phyloP scores from a whole-genome alignment of 2,888 invertebrate species.

The Leptinotarsa rubiginosa region DNA sequence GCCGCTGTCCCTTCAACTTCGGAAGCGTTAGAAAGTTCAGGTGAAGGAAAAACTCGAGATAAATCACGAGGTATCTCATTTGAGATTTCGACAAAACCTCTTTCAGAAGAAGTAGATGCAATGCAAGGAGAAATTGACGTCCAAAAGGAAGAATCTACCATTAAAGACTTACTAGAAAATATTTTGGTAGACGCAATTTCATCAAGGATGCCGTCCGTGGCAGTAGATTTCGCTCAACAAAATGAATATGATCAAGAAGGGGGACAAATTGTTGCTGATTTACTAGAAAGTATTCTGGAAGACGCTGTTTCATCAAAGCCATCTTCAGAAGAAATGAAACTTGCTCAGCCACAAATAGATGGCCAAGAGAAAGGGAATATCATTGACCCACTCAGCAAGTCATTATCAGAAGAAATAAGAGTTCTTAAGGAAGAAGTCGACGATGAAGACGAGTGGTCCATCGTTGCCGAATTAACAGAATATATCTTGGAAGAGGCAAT shows the following conservation, averaged over 20 bases:
- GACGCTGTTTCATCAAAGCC: neutral
- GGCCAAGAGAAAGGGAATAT: no score
- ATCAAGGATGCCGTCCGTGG: neutral
- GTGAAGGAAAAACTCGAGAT: neutral
- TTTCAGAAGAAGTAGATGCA: neutral
- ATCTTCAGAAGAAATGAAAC: neutral
- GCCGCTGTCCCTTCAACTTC: no score
- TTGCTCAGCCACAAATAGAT: neutral
- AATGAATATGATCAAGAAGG: no score
- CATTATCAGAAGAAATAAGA: no score
- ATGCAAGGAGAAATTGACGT: neutral
- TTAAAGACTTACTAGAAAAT: neutral
- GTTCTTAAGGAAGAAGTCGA: no score
- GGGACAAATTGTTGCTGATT: neutral
- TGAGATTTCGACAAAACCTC: neutral
- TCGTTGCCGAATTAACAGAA: no score
- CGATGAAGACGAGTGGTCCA: no score
- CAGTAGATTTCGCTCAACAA: no score
- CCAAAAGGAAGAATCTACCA: neutral
- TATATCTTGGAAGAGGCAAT: no score
- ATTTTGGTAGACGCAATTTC: neutral
- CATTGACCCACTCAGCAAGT: no score
- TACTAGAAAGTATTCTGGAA: neutral
- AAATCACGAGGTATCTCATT: neutral
- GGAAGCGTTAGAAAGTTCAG: no score